These are phyloP conservation scores for Cuniculus paca DNA, from an alignment of 2,797 vertebrate genomes.

Conservation along the genomic window DNA sequence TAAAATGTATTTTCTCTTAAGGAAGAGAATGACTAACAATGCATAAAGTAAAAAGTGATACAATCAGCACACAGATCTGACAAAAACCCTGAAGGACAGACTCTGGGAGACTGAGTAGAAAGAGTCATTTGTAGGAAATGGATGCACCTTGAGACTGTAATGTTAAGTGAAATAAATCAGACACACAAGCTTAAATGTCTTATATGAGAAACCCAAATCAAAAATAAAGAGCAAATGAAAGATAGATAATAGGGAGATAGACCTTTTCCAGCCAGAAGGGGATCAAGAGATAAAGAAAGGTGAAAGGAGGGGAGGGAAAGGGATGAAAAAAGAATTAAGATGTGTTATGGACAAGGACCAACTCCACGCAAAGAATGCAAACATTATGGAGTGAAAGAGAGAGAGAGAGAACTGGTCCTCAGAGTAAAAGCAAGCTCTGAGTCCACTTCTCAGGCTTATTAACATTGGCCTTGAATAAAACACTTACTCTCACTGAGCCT, in stretches of 20 bases:
- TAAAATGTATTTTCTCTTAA: background rate
- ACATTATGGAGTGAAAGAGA: background rate
- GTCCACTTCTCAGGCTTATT: background rate
- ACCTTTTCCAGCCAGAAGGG: background rate
- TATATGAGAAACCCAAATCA: background rate
- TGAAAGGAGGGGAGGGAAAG: background rate
- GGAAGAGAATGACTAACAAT: background rate
- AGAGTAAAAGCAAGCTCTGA: background rate
- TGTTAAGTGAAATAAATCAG: background rate
- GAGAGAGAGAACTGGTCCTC: background rate
- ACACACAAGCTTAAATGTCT: background rate
- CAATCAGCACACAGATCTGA: background rate
- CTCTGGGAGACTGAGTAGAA: background rate
- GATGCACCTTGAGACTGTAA: background rate
- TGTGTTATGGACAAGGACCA: background rate
- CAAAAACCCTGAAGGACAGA: background rate
- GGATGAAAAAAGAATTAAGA: background rate
- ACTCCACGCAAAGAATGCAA: background rate
- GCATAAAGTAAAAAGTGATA: background rate
- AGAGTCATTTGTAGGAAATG: background rate
- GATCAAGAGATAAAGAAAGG: background rate
- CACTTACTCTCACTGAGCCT: background rate
- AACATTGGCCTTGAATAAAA: constrained; percentile 30
- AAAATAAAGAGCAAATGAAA: background rate
- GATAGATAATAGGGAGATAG: background rate